A percentile compares a stretch with the other conserved stretches of the same genome.
Evolutionary conservation across 2,888 invertebrate genomes (phyloP).

Genomic region (Chymomyza amoena): DNA sequence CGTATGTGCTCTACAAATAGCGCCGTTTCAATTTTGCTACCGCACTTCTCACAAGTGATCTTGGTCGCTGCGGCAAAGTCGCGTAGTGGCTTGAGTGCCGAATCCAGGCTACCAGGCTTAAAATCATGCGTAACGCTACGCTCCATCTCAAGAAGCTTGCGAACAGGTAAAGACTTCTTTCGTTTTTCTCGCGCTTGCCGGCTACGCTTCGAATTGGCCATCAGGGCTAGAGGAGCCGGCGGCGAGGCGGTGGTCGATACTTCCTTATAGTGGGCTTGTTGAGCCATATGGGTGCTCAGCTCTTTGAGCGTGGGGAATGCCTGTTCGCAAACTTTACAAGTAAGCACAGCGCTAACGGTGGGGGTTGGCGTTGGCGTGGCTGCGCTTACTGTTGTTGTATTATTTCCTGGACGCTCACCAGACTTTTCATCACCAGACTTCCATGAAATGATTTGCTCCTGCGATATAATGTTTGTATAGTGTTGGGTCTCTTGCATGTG

Average conservation of each 20-base stretch:
- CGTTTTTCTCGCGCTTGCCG: slow-evolving; percentile 93
- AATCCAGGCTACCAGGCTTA: slow-evolving; percentile 84
- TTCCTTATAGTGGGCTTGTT: slow-evolving; percentile 98
- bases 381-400: slow-evolving; percentile 20
- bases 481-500: slow-evolving; percentile 99
- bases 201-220: slow-evolving; percentile 80
- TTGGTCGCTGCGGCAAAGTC: slow-evolving; percentile 84
- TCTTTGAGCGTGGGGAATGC: slow-evolving; percentile 97
- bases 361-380: slow-evolving; percentile 44
- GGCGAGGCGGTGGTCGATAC: slow-evolving; percentile 82
- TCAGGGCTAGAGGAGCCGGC: slow-evolving; percentile 22
- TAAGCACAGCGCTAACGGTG: slow-evolving; percentile 95
- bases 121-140: slow-evolving; percentile 84
- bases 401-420: slow-evolving; percentile 73
- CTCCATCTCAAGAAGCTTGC: slow-evolving; percentile 93
- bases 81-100: slow-evolving; percentile 76
- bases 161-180: slow-evolving; percentile 94
- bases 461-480: slow-evolving; percentile 98
- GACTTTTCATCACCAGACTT: slow-evolving; percentile 90
- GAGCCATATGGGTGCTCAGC: slow-evolving; percentile 97
- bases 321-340: slow-evolving; percentile 98
- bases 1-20: slow-evolving; percentile 96
- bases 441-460: slow-evolving; percentile 98
- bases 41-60: slow-evolving; percentile 97
- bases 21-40: slow-evolving; percentile 94